Conservation (phyloP, 2,797 vertebrate genomes). For the Cynodonichthys magdalenae region DNA sequence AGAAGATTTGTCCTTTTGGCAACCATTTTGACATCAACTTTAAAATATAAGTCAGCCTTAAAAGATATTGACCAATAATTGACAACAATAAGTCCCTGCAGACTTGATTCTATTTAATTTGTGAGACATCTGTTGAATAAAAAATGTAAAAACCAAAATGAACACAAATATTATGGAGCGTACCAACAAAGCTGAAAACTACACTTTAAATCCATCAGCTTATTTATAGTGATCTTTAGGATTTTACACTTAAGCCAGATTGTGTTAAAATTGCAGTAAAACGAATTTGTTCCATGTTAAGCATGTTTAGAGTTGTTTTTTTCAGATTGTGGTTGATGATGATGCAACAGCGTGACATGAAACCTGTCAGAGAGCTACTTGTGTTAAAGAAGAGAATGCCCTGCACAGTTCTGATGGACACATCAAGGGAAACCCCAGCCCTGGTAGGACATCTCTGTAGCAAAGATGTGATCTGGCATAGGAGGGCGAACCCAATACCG, state of each 20-base stretch:
- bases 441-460: not conserved
- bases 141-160: not conserved
- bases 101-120: not conserved
- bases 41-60: not conserved
- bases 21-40: not conserved
- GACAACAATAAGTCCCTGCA: not conserved
- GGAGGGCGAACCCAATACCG: slow-evolving; percentile 35
- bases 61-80: not conserved
- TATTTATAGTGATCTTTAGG: not conserved
- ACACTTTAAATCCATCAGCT: not conserved
- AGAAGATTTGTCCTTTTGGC: not conserved
- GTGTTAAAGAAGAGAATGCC: slow-evolving; percentile 11
- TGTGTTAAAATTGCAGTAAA: too few relatives aligned
- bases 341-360: not conserved
- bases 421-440: slow-evolving; percentile 47
- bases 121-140: not conserved
- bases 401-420: slow-evolving; percentile 18
- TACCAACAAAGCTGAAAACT: too few relatives aligned
- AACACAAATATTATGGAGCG: too few relatives aligned
- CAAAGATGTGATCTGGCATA: slow-evolving; percentile 29
- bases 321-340: not conserved
- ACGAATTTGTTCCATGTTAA: too few relatives aligned
- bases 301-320: not conserved
- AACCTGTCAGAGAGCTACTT: slow-evolving; percentile 1
- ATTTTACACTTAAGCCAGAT: not conserved